Evolutionary conservation across 2,888 invertebrate species (phyloP).

Genomic region (Macaria notata): DNA sequence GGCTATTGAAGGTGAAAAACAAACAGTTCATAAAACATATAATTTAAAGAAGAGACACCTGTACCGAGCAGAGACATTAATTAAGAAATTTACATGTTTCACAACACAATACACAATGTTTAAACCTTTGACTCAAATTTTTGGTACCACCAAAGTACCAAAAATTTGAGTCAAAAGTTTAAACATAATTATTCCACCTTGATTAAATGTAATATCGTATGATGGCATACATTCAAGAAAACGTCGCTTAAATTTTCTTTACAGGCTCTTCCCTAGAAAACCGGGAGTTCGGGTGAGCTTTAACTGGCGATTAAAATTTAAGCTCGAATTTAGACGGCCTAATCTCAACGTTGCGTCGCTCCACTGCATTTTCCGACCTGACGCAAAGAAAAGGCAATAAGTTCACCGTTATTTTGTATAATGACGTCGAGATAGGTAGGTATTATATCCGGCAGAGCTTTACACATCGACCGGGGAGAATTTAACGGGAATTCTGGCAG

Average conservation of each 20-base stretch:
- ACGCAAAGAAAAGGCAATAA: constrained; percentile 61
- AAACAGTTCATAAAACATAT: too few relatives aligned
- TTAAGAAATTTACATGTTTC: too few relatives aligned
- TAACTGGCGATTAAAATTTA: constrained; percentile 72
- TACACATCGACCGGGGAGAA: too few relatives aligned
- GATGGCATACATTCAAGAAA: constrained; percentile 59
- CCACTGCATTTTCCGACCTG: constrained; percentile 66
- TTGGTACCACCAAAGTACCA: too few relatives aligned
- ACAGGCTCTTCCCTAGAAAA: constrained; percentile 48
- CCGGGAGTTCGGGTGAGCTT: constrained; percentile 59
- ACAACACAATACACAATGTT: too few relatives aligned
- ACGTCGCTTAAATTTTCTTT: constrained; percentile 62
- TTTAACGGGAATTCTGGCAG: not conserved
- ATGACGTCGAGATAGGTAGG: constrained; percentile 34
- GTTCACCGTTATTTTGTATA: constrained; percentile 56
- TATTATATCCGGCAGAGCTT: not conserved
- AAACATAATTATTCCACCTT: constrained; percentile 43
- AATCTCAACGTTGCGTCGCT: constrained; percentile 67
- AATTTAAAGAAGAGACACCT: too few relatives aligned
- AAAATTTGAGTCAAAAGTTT: constrained; percentile 35
- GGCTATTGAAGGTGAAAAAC: too few relatives aligned
- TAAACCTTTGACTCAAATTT: too few relatives aligned
- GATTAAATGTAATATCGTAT: constrained; percentile 44
- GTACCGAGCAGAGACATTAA: too few relatives aligned
- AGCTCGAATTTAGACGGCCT: constrained; percentile 73